These are phyloP conservation scores for Stichopus chloronotus DNA, from an alignment of 35 echinoderm and acorn worm species.

Conservation along the genomic window DNA sequence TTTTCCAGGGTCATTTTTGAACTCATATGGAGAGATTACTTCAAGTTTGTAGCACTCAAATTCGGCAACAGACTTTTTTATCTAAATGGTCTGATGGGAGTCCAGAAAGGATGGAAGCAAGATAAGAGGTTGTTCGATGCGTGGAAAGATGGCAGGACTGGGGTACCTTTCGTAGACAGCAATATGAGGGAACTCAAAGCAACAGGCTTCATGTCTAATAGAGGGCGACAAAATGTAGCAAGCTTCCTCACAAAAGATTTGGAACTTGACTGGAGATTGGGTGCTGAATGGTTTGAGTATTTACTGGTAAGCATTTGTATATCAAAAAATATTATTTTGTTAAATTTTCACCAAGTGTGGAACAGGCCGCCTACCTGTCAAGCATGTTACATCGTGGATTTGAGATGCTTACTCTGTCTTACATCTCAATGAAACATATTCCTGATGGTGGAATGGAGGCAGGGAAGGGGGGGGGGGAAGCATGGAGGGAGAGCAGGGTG, in stretches of 20 bases:
- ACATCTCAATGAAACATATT: too few species aligned
- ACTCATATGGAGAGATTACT: conserved; percentile 88
- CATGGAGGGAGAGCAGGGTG: background rate
- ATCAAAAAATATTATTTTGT: background rate
- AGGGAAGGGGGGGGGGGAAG: background rate
- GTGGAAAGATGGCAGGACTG: conserved; percentile 77
- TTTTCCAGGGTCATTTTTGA: conserved; percentile 82
- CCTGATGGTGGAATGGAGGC: background rate
- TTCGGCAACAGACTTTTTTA: conserved; percentile 79
- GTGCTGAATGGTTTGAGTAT: conserved; percentile 90
- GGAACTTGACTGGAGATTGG: conserved; percentile 77
- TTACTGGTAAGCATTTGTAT: conserved; percentile 58
- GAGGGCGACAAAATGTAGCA: conserved; percentile 89
- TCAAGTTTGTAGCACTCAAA: conserved; percentile 89
- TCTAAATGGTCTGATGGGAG: conserved; percentile 68
- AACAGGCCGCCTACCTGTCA: too few species aligned
- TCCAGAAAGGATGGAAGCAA: conserved; percentile 64
- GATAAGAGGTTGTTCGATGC: conserved; percentile 76
- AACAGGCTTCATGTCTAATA: conserved; percentile 92
- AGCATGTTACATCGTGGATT: too few species aligned
- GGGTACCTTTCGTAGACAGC: conserved; percentile 87
- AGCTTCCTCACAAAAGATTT: conserved; percentile 89
- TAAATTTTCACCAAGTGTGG: too few species aligned
- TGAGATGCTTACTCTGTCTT: too few species aligned
- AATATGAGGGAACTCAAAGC: conserved; percentile 83